Evolutionary conservation across 1,140 invertebrate genomes (phyloP).

Genomic region (Popillia japonica): DNA sequence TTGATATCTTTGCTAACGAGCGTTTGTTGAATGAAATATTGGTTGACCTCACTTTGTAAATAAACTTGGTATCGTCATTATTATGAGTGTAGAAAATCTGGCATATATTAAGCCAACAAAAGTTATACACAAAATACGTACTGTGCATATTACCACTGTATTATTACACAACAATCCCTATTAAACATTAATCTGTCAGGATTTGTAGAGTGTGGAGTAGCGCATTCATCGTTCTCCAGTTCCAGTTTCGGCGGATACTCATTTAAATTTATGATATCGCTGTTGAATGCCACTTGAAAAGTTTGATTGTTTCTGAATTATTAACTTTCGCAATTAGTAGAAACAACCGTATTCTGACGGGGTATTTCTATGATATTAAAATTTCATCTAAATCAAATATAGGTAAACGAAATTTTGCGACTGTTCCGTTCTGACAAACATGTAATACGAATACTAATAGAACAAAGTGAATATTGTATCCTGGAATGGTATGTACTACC

Average conservation of each 20-base stretch:
- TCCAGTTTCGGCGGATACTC: background rate
- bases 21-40: no score
- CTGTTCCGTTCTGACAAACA: background rate
- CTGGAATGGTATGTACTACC: background rate
- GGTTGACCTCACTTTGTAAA: no score
- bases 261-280: conserved; percentile 19
- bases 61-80: no score
- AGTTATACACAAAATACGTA: background rate
- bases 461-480: background rate
- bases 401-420: conserved; percentile 8
- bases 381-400: conserved; percentile 16
- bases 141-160: background rate
- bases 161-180: background rate
- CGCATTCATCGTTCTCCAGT: background rate
- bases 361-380: conserved; percentile 1
- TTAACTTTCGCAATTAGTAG: conserved; percentile 14
- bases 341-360: background rate
- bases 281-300: conserved; percentile 10
- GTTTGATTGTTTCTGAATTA: conserved; percentile 19
- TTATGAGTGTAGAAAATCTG: no score
- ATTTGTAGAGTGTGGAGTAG: background rate
- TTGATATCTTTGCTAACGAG: no score
- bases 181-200: conserved; percentile 10
- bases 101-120: no score
- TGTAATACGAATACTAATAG: background rate